phyloP scores from a whole-genome alignment of 2,797 vertebrate genomes.

The Hippopotamyrus pictus region DNA sequence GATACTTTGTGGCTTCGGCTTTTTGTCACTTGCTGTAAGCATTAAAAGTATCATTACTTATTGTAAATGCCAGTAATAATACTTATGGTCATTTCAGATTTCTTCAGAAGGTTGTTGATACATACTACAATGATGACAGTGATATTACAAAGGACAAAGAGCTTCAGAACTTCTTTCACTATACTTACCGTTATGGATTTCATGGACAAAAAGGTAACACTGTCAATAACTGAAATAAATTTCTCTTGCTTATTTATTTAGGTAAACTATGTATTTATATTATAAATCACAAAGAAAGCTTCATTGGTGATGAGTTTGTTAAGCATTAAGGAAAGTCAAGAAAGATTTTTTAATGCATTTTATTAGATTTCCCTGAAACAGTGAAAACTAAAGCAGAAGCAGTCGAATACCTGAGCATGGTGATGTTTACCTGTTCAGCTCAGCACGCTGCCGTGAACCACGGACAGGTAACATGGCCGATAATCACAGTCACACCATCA shows the following conservation, averaged over 20 bases:
- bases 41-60: neutral
- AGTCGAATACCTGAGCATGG: constrained; percentile 40
- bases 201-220: neutral
- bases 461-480: constrained; percentile 41
- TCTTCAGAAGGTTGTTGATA: neutral
- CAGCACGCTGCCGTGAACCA: constrained; percentile 50
- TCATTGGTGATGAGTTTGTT: neutral
- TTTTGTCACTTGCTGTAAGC: neutral
- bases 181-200: neutral
- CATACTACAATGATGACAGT: neutral
- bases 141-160: neutral
- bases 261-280: neutral
- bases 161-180: neutral
- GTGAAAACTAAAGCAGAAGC: constrained; percentile 38
- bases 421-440: constrained; percentile 53
- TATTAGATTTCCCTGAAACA: constrained; percentile 42
- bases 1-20: neutral
- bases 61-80: neutral
- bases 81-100: neutral
- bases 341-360: neutral
- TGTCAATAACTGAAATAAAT: neutral
- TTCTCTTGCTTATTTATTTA: neutral
- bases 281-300: neutral
- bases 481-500: neutral
- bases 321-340: neutral